Conservation (phyloP, 2,888 invertebrate species). For the Troilus luridus region DNA sequence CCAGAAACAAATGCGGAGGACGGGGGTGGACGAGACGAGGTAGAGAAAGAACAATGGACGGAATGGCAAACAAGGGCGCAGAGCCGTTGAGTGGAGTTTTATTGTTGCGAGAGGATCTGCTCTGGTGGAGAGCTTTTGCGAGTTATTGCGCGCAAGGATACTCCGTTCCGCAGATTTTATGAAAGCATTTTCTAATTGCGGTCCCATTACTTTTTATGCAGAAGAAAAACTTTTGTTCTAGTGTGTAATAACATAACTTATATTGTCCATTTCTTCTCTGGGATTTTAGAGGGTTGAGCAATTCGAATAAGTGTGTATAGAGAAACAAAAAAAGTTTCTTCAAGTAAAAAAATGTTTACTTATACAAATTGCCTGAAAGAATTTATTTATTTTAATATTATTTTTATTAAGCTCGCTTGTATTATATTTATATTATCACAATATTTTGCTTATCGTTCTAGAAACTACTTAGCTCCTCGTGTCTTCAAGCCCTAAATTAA, state of each 20-base stretch:
- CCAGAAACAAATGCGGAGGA: slow-evolving; percentile 1
- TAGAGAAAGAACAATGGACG: slow-evolving; percentile 9
- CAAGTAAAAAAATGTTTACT: too few species aligned
- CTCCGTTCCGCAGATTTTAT: not conserved
- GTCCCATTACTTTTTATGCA: not conserved
- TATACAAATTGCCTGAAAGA: too few species aligned
- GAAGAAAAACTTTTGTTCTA: not conserved
- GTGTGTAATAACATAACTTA: not conserved
- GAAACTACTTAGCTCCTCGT: too few species aligned
- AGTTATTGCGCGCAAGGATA: not conserved
- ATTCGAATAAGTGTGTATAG: not conserved
- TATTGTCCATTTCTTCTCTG: not conserved
- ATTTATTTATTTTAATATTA: too few species aligned
- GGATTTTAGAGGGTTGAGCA: not conserved
- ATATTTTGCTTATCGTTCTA: too few species aligned
- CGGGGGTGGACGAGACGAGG: not conserved
- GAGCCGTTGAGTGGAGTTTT: slow-evolving; percentile 12
- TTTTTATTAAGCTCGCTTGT: too few species aligned
- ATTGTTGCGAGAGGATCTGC: slow-evolving; percentile 22
- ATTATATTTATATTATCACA: too few species aligned
- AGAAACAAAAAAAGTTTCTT: too few species aligned
- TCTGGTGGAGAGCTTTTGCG: not conserved
- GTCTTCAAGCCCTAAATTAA: too few species aligned
- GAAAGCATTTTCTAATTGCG: slow-evolving; percentile 14
- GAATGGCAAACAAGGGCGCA: not conserved